Evolutionary conservation across 2,888 invertebrate species (phyloP), one percentile per base, ranked within the genome.

Genomic region (Oxycera nigricornis): DNA sequence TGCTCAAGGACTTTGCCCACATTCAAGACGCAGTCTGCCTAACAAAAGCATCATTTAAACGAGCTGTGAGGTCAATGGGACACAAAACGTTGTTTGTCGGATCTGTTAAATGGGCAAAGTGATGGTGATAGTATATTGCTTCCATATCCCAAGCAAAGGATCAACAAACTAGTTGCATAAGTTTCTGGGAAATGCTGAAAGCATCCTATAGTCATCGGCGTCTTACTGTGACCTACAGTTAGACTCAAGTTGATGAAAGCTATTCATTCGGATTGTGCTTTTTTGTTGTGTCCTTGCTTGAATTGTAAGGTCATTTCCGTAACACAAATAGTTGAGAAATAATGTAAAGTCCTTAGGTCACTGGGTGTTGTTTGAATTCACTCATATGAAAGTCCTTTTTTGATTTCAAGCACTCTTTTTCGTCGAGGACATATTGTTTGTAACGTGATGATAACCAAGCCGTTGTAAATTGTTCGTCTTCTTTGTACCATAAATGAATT

Each of bases 91-190:
- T 24, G 20, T 55, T 55, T 24, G 24, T 24, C 24, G 20, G 55
- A 6, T 20, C 0, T 55, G 17, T 14, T 55, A 9, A 55, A 24
- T 7, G 55, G 6, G 14, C 4, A n/a, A n/a, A n/a, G n/a, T n/a
- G n/a, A n/a, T n/a, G n/a, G n/a, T n/a, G n/a, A n/a, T n/a, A n/a
- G n/a, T n/a, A n/a, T n/a, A n/a, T n/a, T 22, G n/a, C 50, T 46
- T 35, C 41, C 39, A 67, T 52, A 55, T 65, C 73, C 24, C 73
- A 39, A 41, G 65, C 17, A 62, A 55, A 65, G 22, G 24, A 11
- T 65, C 65, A 65, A 41, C 65, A 26, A 24, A 65, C 65, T 35
- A 41, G 65, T 14, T n/a, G 14, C 65, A 24, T 11, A 41, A 41
- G 20, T 41, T n/a, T 30, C 14, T 2, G 24, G 55, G 22, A 20